Evolutionary conservation across 1,140 invertebrate species (phyloP), one percentile per base, ranked within the genome.

Genomic region (Belonocnema kinseyi): DNA sequence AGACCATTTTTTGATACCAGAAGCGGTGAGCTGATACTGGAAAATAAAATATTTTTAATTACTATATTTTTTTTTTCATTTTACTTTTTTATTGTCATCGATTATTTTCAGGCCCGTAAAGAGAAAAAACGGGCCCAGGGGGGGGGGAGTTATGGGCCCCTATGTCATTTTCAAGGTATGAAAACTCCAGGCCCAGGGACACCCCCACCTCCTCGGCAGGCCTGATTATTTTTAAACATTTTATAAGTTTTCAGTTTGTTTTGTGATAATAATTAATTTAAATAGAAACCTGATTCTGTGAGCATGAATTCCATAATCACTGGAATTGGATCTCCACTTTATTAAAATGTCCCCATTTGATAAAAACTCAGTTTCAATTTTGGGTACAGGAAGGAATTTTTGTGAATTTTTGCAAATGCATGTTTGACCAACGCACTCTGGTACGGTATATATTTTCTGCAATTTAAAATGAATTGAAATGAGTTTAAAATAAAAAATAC

Each of bases 391-490:
- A 50, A 89, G 78, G 1, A 21, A 70, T 76, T 77, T 76, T 51
- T 61, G 19, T 17, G 72, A 74, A 56, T 82, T 73, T 1, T 72
- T 53, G 14, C 88, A 89, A 71, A 16, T 83, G 26, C 87, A 89
- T 50, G 51, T 77, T 8, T n/a, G 50, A 4, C 80, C 83, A 46
- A 89, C 79, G 73, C 89, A 90, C 74, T 85, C 77, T 7, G 89
- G 89, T 40, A 90, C 84, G 26, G 72, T 88, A 52, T 88, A 85
- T 8, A 83, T 72, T 6, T 87, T 53, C 88, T 90, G 51, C n/a
- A 81, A 53, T 74, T 21, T 40, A 52, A 11, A 75, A 81, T 19
- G 52, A 19, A 79, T 46, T 40, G 58, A 54, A 33, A 26, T 54
- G 50, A 78, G 54, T 17, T 40, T 50, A 46, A 74, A 71, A 54